phyloP scores from a whole-genome alignment of 1,140 invertebrate species.

The Thalassaphorura encarpata region DNA sequence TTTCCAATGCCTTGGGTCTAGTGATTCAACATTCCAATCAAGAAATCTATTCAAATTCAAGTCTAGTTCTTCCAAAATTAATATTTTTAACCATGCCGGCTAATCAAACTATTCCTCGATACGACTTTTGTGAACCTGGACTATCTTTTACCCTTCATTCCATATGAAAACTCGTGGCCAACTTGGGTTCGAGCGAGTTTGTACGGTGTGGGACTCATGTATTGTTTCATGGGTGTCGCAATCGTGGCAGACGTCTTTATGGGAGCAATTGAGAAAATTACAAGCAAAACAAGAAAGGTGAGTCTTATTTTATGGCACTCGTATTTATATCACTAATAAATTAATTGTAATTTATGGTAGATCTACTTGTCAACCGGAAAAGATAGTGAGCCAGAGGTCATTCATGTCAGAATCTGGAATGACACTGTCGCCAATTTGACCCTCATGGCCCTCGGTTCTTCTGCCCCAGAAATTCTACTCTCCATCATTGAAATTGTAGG shows the following conservation, averaged over 20 bases:
- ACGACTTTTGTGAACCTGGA: slow-evolving; percentile 68
- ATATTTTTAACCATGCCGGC: too few relatives aligned
- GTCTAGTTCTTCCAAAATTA: too few relatives aligned
- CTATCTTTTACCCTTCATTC: slow-evolving; percentile 66
- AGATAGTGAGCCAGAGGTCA: not conserved
- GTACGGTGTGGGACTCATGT: slow-evolving; percentile 47
- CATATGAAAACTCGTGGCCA: slow-evolving; percentile 52
- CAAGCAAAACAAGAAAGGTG: slow-evolving; percentile 48
- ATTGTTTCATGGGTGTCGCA: slow-evolving; percentile 46
- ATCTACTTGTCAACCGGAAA: not conserved
- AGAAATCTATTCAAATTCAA: too few relatives aligned
- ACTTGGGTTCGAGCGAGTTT: slow-evolving; percentile 38
- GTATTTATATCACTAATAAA: not conserved
- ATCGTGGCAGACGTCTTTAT: slow-evolving; percentile 51
- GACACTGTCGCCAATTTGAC: slow-evolving; percentile 50
- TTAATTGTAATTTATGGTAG: too few relatives aligned
- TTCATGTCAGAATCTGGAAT: slow-evolving; percentile 16
- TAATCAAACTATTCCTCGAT: too few relatives aligned
- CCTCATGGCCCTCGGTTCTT: slow-evolving; percentile 55
- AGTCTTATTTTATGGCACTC: too few relatives aligned
- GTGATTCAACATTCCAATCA: too few relatives aligned
- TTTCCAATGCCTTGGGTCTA: too few relatives aligned
- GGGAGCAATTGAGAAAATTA: slow-evolving; percentile 54
- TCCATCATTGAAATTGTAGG: slow-evolving; percentile 52
- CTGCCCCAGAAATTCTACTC: slow-evolving; percentile 53